Base-by-base conservation (phyloP, 2,888 invertebrate genomes). In the Cryptocephalus moraei region DNA sequence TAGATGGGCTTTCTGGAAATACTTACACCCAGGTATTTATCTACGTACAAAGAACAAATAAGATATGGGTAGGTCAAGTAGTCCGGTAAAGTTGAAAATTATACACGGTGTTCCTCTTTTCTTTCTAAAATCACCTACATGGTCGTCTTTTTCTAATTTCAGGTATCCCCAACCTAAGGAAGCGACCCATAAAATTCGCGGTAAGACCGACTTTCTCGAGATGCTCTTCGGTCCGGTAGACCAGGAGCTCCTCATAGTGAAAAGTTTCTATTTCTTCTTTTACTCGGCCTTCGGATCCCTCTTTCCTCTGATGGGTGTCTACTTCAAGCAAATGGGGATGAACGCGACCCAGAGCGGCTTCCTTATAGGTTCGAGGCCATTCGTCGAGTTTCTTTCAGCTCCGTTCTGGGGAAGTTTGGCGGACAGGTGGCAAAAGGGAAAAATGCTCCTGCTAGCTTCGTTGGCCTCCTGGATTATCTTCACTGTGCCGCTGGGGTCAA, bases 231-330 rank as follows among this genome's bases (percentile, higher is more conserved):
- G 90, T 33, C 75, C 84, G 33, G 85, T 92, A 38, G 91, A 94
- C 70, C 89, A 88, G 59, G 93, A 95, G 70, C 75, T 99, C 45
- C 79, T 97, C 57, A 86, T 94, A 46, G 93, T 94, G 58, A 97
- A 99, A 73, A 86, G 91, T 14, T 99, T 99, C 73, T 99, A 99
- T 71, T 96, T 99, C 74, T 96, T 96, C 79, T 99, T 97, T 75
- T 99, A 96, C 73, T 93, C 96, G 39, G 96, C 97, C 1, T 99
- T 99, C 69, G 99, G 99, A 8, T 94, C 94, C 1, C 79, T 99
- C 11, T 99, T 97, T 68, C 99, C 99, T 0, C 75, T 99, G 51
- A 91, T 99, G 86, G 97, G 95, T 34, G 92, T 99, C 41, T 99
- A 97, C 74, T 99, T 99, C 78, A 99, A 99, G 75, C 97, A 97